Evolutionary conservation across 2,888 invertebrate genomes (phyloP).

Genomic region (Panorpa germanica): DNA sequence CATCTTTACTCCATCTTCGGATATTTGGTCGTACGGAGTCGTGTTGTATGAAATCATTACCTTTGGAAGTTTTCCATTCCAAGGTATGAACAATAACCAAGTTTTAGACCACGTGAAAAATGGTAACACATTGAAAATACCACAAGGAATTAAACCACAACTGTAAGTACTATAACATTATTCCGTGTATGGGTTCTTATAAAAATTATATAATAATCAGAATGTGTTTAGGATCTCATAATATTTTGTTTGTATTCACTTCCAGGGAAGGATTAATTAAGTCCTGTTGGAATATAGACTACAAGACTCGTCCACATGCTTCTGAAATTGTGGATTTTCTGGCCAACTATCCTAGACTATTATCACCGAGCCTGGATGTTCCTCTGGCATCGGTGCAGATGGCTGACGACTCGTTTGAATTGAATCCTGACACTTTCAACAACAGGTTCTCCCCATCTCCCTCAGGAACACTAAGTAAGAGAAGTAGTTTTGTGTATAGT

Average conservation of each 20-base stretch:
- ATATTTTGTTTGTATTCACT: too few relatives aligned
- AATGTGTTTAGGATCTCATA: too few relatives aligned
- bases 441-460: too few relatives aligned
- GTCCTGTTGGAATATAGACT: constrained; percentile 60
- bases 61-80: constrained; percentile 81
- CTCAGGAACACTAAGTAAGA: too few relatives aligned
- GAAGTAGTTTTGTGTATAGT: too few relatives aligned
- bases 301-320: constrained; percentile 52
- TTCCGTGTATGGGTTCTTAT: not conserved
- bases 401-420: too few relatives aligned
- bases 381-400: constrained; percentile 56
- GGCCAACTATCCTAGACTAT: constrained; percentile 53
- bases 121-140: constrained; percentile 54
- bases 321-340: constrained; percentile 66
- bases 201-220: constrained; percentile 2
- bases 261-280: constrained; percentile 52
- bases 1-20: constrained; percentile 68
- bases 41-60: constrained; percentile 76
- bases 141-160: constrained; percentile 57
- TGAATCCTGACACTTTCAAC: too few relatives aligned
- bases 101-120: constrained; percentile 63
- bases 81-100: constrained; percentile 69
- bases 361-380: constrained; percentile 61
- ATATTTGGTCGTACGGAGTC: constrained; percentile 83
- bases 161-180: constrained; percentile 57